Evolutionary conservation across 2,113 vertebrate genomes (phyloP), one percentile per base, ranked within the genome.

Genomic region (Glareola pratincola): DNA sequence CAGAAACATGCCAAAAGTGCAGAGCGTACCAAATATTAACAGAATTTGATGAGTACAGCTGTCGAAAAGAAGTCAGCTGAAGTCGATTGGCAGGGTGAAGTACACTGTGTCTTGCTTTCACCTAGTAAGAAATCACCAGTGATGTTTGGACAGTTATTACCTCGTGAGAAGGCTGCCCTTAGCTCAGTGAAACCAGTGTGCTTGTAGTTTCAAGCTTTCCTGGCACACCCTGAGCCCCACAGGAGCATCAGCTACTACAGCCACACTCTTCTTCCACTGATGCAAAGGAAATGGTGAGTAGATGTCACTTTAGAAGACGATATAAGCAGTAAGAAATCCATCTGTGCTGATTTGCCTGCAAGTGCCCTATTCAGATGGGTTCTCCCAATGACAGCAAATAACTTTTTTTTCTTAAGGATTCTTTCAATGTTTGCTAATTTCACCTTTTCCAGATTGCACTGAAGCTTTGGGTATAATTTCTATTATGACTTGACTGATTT

Each of bases 301-400:
- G 6, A 6, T 4, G 1, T 50, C 32, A 41, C 21, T 63, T 67
- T 39, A 10, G 23, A 39, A 17, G 24, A 36, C 1, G 0, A 23
- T 27, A 36, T 2, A 75, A 64, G 22, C 34, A 45, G 17, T 37
- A 51, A 30, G 37, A 51, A 51, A 47, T 11, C 18, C 34, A 36
- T 41, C 63, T 54, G 30, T 27, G 29, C 30, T 68, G n/a, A 54
- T 34, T 68, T 48, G 22, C 39, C 54, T 32, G 11, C n/a, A 68
- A n/a, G 8, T 1, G 1, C 16, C 18, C 22, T 54, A 9, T 71
- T 57, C 23, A 45, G 17, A 16, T 47, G 21, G 26, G 12, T 39
- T 64, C 9, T 76, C 10, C 15, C 36, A 21, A 4, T 13, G 4
- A 39, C 6, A 45, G 23, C 4, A 68, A 64, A 34, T 43, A 23